phyloP scores from a whole-genome alignment of 2,888 invertebrate genomes.

The Loripinus fragilis region DNA sequence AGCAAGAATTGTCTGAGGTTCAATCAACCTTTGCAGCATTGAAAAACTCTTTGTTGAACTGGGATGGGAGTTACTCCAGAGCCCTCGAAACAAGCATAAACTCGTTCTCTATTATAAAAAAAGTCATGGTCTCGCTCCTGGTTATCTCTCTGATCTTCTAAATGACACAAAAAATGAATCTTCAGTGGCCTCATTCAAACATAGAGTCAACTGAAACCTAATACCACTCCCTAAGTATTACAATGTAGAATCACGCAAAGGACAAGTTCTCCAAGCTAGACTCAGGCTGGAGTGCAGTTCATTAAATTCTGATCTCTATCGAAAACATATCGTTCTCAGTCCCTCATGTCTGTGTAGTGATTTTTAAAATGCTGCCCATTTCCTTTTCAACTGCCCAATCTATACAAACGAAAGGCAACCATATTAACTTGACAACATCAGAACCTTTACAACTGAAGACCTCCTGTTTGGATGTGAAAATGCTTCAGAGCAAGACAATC shows the following conservation, averaged over 20 bases:
- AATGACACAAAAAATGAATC: not conserved
- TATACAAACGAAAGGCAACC: too few species aligned
- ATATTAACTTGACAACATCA: too few species aligned
- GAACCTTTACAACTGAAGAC: too few species aligned
- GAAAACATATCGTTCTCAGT: not conserved
- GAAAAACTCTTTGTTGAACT: not conserved
- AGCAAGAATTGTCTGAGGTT: not conserved
- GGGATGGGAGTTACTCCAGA: not conserved
- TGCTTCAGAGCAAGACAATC: too few species aligned
- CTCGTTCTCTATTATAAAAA: not conserved
- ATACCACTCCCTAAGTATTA: not conserved
- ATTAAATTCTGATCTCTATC: not conserved
- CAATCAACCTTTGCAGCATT: not conserved
- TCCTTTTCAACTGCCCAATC: too few species aligned
- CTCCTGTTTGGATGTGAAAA: too few species aligned
- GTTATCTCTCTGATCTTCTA: not conserved
- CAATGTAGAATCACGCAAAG: not conserved
- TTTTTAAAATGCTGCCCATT: not conserved
- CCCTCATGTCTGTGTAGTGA: not conserved
- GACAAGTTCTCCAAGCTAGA: not conserved
- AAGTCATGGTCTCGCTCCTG: not conserved
- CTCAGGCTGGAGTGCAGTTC: not conserved
- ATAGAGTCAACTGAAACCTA: not conserved
- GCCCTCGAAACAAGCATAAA: not conserved
- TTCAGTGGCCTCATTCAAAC: not conserved